Percentiles rank a stretch among this genome's conserved stretches.
Evolutionary conservation across 1,140 invertebrate genomes (phyloP).

Genomic region (Halyomorpha halys): DNA sequence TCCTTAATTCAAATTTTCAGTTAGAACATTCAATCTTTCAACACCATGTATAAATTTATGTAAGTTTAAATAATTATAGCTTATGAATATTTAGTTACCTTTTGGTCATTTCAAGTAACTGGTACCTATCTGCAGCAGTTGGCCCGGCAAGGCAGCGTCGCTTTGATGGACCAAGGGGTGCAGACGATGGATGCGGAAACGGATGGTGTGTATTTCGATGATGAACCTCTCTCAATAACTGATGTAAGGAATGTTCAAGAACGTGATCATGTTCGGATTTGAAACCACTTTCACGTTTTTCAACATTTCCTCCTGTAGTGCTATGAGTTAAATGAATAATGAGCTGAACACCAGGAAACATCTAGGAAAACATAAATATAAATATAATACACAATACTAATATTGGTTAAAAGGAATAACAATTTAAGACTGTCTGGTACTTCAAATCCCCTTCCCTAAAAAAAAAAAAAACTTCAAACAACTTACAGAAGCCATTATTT

Average conservation of each 20-base stretch:
- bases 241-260: conserved; percentile 90
- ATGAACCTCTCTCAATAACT: conserved; percentile 82
- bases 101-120: conserved; percentile 78
- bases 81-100: conserved; percentile 39
- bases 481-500: conserved; percentile 82
- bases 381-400: no score
- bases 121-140: conserved; percentile 72
- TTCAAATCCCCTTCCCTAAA: no score
- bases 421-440: no score
- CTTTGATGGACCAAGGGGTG: conserved; percentile 81
- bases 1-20: no score
- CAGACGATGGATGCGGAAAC: conserved; percentile 87
- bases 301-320: conserved; percentile 44
- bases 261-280: conserved; percentile 88
- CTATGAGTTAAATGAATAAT: conserved; percentile 71
- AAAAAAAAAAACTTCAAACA: no score
- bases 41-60: no score
- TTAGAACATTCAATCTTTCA: no score
- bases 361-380: conserved; percentile 39
- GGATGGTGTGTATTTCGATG: conserved; percentile 86
- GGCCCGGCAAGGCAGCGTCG: conserved; percentile 81
- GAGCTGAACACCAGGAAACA: conserved; percentile 84
- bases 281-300: conserved; percentile 33
- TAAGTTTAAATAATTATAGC: no score
- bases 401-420: no score